Percentiles rank a stretch among this genome's conserved stretches.
phyloP scores from a whole-genome alignment of 1,140 invertebrate species.

The Cyclina sinensis region DNA sequence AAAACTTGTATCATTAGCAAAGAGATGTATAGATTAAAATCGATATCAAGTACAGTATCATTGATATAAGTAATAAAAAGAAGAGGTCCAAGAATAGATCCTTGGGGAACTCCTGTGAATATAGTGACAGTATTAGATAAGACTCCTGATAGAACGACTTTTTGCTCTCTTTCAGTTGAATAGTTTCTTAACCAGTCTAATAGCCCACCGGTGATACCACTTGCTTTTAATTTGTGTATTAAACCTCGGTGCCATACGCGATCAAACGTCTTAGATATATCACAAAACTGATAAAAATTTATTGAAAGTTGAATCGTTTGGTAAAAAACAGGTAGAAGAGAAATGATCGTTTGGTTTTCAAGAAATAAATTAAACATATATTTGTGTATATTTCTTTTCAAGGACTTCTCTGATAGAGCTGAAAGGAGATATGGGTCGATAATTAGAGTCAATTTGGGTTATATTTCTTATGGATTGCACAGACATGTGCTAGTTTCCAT shows the following conservation, averaged over 20 bases:
- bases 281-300: slow-evolving; percentile 15
- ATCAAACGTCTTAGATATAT: slow-evolving; percentile 11
- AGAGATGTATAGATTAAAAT: slow-evolving; percentile 32
- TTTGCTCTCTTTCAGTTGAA: not conserved
- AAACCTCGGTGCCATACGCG: slow-evolving; percentile 13
- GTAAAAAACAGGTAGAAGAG: not conserved
- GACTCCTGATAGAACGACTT: not conserved
- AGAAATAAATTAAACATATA: slow-evolving; percentile 29
- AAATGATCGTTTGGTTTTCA: not conserved
- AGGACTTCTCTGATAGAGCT: slow-evolving; percentile 42
- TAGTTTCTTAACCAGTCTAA: slow-evolving; percentile 6
- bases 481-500: slow-evolving; percentile 61
- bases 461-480: slow-evolving; percentile 44
- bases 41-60: slow-evolving; percentile 3
- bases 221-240: not conserved
- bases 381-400: slow-evolving; percentile 51
- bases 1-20: slow-evolving; percentile 54
- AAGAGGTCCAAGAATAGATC: slow-evolving; percentile 58
- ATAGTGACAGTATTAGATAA: slow-evolving; percentile 6
- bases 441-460: slow-evolving; percentile 20
- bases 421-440: slow-evolving; percentile 57
- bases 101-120: slow-evolving; percentile 29
- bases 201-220: not conserved
- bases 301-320: slow-evolving; percentile 29
- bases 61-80: slow-evolving; percentile 62